phyloP scores from a whole-genome alignment of 2,888 invertebrate genomes.

The Pseudoips prasinana region DNA sequence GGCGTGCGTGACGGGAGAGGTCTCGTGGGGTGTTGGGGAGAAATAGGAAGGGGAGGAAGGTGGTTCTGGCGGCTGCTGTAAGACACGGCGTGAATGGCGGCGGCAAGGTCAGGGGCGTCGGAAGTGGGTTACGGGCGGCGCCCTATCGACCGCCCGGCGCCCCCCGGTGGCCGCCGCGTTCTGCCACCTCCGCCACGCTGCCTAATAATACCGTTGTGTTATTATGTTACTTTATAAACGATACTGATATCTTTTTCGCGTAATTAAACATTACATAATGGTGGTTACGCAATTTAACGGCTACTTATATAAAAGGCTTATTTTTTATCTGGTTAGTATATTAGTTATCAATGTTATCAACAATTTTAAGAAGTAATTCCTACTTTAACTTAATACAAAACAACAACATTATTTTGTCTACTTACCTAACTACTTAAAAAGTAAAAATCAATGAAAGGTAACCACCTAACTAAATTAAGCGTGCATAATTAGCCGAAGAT shows the following conservation, averaged over 20 bases:
- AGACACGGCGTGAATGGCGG: slow-evolving; percentile 77
- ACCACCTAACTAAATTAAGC: not conserved
- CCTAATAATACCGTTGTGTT: slow-evolving; percentile 29
- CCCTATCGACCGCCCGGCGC: slow-evolving; percentile 67
- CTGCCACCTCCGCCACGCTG: slow-evolving; percentile 26
- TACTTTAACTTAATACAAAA: no score
- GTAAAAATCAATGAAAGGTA: no score
- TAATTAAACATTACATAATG: no score
- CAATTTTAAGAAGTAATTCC: no score
- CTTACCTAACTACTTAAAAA: no score
- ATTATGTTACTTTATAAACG: slow-evolving; percentile 25
- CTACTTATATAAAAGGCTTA: no score
- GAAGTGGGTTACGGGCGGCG: slow-evolving; percentile 81
- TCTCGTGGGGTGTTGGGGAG: slow-evolving; percentile 7
- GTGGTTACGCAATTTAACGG: no score
- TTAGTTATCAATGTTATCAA: no score
- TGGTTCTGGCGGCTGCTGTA: slow-evolving; percentile 45
- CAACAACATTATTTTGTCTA: no score
- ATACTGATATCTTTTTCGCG: slow-evolving; percentile 17
- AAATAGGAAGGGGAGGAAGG: slow-evolving; percentile 16
- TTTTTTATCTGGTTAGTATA: no score
- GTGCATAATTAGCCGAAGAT: slow-evolving; percentile 1
- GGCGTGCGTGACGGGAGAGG: slow-evolving; percentile 26
- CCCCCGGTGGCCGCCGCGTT: slow-evolving; percentile 21
- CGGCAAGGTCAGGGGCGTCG: slow-evolving; percentile 79